A percentile compares a stretch with the other conserved stretches of the same genome.
Evolutionary conservation across 2,888 invertebrate genomes (phyloP).

Genomic region (Eledona agricola): DNA sequence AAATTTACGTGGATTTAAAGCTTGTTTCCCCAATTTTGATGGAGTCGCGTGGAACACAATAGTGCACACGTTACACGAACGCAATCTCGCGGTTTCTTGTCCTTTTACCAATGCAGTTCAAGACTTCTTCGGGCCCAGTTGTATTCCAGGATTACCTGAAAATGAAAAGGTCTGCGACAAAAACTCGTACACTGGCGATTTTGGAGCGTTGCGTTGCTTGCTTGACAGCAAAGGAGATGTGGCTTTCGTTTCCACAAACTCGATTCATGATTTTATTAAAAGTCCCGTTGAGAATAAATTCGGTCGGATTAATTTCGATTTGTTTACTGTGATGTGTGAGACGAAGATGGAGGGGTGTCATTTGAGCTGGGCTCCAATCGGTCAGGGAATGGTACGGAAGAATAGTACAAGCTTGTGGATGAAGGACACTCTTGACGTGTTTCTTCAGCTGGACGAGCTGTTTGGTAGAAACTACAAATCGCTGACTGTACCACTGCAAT

Average conservation of each 20-base stretch:
- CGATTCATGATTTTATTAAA: constrained; percentile 59
- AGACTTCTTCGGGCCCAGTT: constrained; percentile 75
- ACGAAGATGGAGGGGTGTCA: constrained; percentile 65
- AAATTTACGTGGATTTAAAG: constrained; percentile 75
- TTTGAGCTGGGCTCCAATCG: constrained; percentile 74
- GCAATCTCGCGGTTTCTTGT: constrained; percentile 55
- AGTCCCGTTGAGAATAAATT: constrained; percentile 62
- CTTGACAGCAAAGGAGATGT: constrained; percentile 77
- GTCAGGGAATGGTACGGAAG: constrained; percentile 72
- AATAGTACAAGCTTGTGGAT: constrained; percentile 67
- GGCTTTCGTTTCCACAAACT: constrained; percentile 71
- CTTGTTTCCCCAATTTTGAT: constrained; percentile 83
- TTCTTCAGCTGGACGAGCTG: constrained; percentile 74
- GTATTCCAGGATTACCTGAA: constrained; percentile 65
- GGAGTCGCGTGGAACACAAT: constrained; percentile 76
- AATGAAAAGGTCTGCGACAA: constrained; percentile 46
- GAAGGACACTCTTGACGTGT: constrained; percentile 75
- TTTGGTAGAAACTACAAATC: constrained; percentile 72
- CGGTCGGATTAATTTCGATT: constrained; percentile 42
- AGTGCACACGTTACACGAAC: constrained; percentile 61
- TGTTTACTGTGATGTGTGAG: constrained; percentile 69
- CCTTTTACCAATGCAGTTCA: constrained; percentile 58
- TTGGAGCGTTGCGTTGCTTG: constrained; percentile 73
- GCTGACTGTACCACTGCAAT: constrained; percentile 71
- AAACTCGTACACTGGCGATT: constrained; percentile 63